Evolutionary conservation across 2,797 vertebrate genomes (phyloP), one percentile per base, ranked within the genome.

Genomic region (Corythornis leucogaster): DNA sequence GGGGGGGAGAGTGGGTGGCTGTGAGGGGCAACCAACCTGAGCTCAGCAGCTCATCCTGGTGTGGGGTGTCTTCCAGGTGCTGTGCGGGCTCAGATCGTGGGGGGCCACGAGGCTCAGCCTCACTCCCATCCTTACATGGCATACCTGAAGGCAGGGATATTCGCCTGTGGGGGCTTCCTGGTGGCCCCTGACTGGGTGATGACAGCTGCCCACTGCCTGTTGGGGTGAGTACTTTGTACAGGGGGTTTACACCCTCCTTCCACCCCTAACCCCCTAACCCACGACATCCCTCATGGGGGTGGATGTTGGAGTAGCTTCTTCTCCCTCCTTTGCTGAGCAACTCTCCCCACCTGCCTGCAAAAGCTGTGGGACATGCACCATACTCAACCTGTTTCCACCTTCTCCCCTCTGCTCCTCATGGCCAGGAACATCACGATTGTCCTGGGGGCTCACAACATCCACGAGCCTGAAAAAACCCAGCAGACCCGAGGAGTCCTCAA

Each of bases 121-220:
- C 97, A 97, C 68, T 97, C 96, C 22, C 92, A 88, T 42, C 97
- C 96, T 0, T 97, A 97, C 80, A 95, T 97, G 85, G 96, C 91
- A 0, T 94, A 20, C 66, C 82, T 97, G 85, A 95, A 96, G 55
- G 0, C n/a, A 2, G 28, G 1, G 2, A 0, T 0, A 0, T 22
- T 1, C 0, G 0, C 0, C n/a, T 96, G 96, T 1, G 93, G 96
- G 11, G 96, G 96, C 19, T 97, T 96, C 81, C 91, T 97, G 35
- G 95, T 97, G 85, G 91, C 66, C 7, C 90, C 90, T 2, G 55
- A 59, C 30, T 97, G 96, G 96, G 94, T 97, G 57, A 93, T 97
- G 94, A 89, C 96, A 5, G 97, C 96, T 0, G 95, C 96, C 5
- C 96, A 95, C 67, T 97, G 97, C 91, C 10, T 45, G 30, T 4